These are phyloP conservation scores for Thaleichthys pacificus DNA, from an alignment of 2,797 vertebrate species.

Conservation along the genomic window DNA sequence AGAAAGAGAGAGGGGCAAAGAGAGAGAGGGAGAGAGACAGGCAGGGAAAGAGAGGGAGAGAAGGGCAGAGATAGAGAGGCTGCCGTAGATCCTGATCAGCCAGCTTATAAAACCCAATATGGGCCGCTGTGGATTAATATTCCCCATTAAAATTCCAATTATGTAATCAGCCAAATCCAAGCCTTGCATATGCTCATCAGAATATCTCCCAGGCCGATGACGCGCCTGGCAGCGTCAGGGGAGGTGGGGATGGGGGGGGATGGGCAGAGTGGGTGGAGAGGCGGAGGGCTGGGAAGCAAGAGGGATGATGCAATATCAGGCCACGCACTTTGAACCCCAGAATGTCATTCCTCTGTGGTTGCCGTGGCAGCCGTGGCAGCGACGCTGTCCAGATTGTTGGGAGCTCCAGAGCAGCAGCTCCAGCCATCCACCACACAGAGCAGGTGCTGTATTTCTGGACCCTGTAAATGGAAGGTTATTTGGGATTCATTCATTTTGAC, in stretches of 20 bases:
- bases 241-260: conserved; percentile 9
- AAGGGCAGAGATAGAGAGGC: conserved; percentile 19
- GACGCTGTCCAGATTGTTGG: conserved; percentile 16
- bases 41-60: background rate
- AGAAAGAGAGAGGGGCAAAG: background rate
- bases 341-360: conserved; percentile 15
- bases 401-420: conserved; percentile 3
- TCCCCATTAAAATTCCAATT: conserved; percentile 75
- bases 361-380: conserved; percentile 3
- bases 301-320: conserved; percentile 50
- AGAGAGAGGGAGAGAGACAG: background rate
- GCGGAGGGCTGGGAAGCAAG: conserved; percentile 34
- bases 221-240: conserved; percentile 34
- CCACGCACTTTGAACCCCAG: conserved; percentile 28
- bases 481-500: conserved; percentile 9
- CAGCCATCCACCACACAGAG: too few relatives aligned
- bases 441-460: too few relatives aligned
- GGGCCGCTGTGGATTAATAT: conserved; percentile 74
- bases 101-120: conserved; percentile 69
- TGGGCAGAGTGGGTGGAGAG: conserved; percentile 16
- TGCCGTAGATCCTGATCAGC: conserved; percentile 67
- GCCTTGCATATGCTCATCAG: conserved; percentile 65
- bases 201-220: conserved; percentile 52
- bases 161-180: conserved; percentile 79
- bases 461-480: too few relatives aligned